A percentile compares a stretch with the other conserved stretches of the same genome.
phyloP scores from a whole-genome alignment of 2,797 vertebrate species.

The Acipenser oxyrinchus region DNA sequence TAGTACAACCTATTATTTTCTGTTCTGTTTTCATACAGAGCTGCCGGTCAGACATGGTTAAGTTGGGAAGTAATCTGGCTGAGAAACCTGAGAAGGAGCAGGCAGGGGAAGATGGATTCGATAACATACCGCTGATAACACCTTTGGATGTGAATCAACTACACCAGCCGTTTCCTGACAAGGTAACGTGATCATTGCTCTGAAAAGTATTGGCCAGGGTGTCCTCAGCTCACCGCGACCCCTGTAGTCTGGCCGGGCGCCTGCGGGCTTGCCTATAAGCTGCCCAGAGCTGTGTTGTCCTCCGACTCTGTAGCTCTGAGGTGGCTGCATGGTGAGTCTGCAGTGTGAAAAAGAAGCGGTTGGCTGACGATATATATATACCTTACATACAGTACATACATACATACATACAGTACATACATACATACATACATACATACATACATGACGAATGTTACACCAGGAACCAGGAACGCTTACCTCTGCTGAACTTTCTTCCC shows the following conservation, averaged over 20 bases:
- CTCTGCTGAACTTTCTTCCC: conserved; percentile 5
- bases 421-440: no score
- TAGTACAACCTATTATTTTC: conserved; percentile 7
- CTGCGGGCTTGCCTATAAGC: no score
- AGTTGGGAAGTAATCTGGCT: conserved; percentile 65
- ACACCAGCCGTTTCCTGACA: conserved; percentile 65
- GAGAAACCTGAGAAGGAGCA: conserved; percentile 69
- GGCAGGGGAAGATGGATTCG: conserved; percentile 62
- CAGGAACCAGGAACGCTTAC: neutral
- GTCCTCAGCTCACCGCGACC: no score
- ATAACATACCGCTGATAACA: conserved; percentile 77
- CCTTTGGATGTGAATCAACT: conserved; percentile 78
- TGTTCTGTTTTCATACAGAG: conserved; percentile 20
- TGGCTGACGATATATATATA: neutral
- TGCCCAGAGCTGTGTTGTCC: no score
- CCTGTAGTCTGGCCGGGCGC: no score
- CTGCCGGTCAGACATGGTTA: conserved; percentile 64
- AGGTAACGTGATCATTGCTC: conserved; percentile 46
- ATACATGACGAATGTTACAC: neutral
- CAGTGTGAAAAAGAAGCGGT: neutral
- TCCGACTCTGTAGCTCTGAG: no score
- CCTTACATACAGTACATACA: no score
- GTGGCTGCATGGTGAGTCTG: no score
- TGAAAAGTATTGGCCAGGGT: neutral
- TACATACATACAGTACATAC: no score